phyloP scores from a whole-genome alignment of 1,140 invertebrate genomes.

The Halotydeus destructor region DNA sequence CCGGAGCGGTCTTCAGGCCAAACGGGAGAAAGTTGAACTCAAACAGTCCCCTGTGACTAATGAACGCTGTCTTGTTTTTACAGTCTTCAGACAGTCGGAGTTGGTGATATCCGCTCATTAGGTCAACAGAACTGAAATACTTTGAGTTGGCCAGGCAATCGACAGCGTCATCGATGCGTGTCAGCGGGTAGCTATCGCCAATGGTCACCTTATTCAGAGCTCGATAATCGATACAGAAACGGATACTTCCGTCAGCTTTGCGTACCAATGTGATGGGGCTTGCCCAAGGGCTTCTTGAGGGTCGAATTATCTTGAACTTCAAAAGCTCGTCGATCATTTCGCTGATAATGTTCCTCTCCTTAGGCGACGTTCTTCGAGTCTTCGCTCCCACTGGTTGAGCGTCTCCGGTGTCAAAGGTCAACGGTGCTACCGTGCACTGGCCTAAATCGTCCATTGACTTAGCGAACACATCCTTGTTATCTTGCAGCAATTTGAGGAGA shows the following conservation, averaged over 20 bases:
- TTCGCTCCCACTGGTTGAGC: too few species aligned
- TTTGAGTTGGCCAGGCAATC: neutral
- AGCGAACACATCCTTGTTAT: too few species aligned
- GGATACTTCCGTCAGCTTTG: constrained; percentile 16
- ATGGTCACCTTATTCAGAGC: constrained; percentile 21
- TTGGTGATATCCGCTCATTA: constrained; percentile 28
- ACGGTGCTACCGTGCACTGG: too few species aligned
- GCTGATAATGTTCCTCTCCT: too few species aligned
- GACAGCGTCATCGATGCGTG: constrained; percentile 14
- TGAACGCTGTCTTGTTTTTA: constrained; percentile 28
- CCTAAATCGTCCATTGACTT: too few species aligned
- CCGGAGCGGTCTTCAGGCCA: constrained; percentile 15
- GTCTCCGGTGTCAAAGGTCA: too few species aligned
- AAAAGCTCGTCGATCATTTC: too few species aligned
- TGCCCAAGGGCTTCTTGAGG: constrained; percentile 25
- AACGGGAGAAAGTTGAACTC: constrained; percentile 21
- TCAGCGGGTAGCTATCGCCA: constrained; percentile 20
- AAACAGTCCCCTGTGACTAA: constrained; percentile 22
- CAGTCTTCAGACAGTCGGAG: constrained; percentile 21
- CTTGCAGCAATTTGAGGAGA: too few species aligned
- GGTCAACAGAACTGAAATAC: constrained; percentile 9
- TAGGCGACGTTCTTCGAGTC: too few species aligned
- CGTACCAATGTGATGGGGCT: constrained; percentile 19
- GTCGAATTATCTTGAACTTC: constrained; percentile 20
- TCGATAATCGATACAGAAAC: constrained; percentile 22